These are phyloP conservation scores for Cyanoderma ruficeps DNA, from an alignment of 2,113 vertebrate species.

Conservation along the genomic window DNA sequence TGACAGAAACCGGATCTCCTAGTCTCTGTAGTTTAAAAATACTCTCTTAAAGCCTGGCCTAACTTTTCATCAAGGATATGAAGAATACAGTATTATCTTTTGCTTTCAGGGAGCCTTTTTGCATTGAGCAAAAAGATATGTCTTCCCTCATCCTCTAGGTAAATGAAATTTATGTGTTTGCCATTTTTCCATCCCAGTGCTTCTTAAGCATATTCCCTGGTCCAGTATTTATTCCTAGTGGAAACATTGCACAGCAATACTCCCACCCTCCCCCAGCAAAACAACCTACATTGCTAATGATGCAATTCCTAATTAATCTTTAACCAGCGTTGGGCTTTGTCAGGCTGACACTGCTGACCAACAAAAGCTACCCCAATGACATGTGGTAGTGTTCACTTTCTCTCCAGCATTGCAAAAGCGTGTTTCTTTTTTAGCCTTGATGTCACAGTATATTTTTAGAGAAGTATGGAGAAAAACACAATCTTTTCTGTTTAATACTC, in stretches of 20 bases:
- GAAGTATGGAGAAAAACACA: not conserved
- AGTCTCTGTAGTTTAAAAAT: not conserved
- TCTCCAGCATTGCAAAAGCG: not conserved
- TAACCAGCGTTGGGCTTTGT: not conserved
- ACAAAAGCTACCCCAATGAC: not conserved
- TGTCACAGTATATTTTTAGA: not conserved
- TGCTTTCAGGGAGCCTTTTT: not conserved
- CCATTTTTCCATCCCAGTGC: not conserved
- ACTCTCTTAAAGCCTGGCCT: not conserved
- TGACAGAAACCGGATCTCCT: not conserved
- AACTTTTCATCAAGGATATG: not conserved
- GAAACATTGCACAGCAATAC: not conserved
- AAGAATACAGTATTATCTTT: not conserved
- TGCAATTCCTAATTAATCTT: not conserved
- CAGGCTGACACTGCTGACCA: not conserved
- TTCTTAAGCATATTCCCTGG: not conserved
- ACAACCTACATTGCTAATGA: not conserved
- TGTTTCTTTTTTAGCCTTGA: not conserved
- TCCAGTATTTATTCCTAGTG: not conserved
- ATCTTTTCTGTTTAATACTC: slow-evolving; percentile 29
- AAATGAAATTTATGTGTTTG: not conserved
- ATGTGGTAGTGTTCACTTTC: not conserved
- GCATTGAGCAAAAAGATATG: not conserved
- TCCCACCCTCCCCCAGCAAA: not conserved
- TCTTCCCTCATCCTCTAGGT: not conserved